Evolutionary conservation across 2,888 invertebrate genomes (phyloP), one percentile per base, ranked within the genome.

Genomic region (Agrochola circellaris): DNA sequence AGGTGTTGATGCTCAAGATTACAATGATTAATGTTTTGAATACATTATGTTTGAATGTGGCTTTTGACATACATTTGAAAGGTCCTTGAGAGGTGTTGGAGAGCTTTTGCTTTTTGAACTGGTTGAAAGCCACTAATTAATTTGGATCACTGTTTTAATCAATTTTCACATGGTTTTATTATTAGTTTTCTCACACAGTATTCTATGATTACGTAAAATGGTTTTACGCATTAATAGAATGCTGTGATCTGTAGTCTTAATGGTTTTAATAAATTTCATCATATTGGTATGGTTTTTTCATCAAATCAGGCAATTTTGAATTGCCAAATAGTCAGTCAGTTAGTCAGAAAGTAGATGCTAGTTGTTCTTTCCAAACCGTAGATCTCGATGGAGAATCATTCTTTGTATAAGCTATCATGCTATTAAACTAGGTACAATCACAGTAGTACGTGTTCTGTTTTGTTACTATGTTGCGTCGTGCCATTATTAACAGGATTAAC

Each of bases 401-500:
- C 9, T 42, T 42, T 42, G 11, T 42, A 42, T 42, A 42, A 42
- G 42, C 42, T 42, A 42, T 42, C 9, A 11, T 42, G 42, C 42
- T 42, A 42, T 42, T 42, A 42, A 42, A 42, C 42, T 42, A 11
- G 42, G 42, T 42, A 42, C 42, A 42, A 42, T 68, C 51, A 58
- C 26, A 42, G 54, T 61, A 34, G 78, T 54, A 60, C 1, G 42
- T 60, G 67, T 64, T 48, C 30, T 20, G 26, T 68, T 69, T 61
- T 62, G 15, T 34, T 34, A 58, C 23, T 54, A 23, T 23, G 23
- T 23, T 51, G 38, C 58, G 42, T 34, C 68, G 60, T 56, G 15
- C 17, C 42, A 30, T n/a, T 38, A 60, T 67, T 70, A 79, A 78
- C 69, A 79, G 85, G 83, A 87, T 87, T 85, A 84, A 65, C 68